Evolutionary conservation across 2,113 vertebrate species (phyloP).

Genomic region (Callipepla squamata): DNA sequence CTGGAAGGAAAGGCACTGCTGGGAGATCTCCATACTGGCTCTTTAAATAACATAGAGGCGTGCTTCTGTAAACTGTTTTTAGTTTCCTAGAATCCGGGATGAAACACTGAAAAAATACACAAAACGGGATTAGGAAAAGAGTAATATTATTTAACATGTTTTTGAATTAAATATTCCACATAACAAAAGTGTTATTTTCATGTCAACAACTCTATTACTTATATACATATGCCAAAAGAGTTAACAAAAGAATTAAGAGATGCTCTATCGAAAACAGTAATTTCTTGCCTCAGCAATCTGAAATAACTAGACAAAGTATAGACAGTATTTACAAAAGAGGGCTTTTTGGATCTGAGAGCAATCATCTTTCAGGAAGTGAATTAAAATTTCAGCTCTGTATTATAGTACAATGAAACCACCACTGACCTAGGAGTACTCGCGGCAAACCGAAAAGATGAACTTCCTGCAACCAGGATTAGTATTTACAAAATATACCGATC

Average conservation of each 20-base stretch:
- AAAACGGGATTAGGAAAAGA: conserved; percentile 76
- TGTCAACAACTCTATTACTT: conserved; percentile 75
- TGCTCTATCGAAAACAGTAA: conserved; percentile 69
- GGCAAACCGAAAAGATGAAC: conserved; percentile 46
- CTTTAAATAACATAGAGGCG: background rate
- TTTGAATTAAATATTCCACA: conserved; percentile 86
- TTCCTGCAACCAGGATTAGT: conserved; percentile 52
- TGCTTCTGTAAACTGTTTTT: conserved; percentile 15
- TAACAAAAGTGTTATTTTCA: conserved; percentile 80
- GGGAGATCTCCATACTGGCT: background rate
- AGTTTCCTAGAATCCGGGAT: background rate
- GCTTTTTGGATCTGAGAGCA: conserved; percentile 49
- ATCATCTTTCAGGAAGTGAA: conserved; percentile 65
- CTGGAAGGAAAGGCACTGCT: background rate
- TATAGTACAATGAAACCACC: conserved; percentile 63
- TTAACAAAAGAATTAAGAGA: conserved; percentile 70
- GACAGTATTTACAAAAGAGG: conserved; percentile 68
- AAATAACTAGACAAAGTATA: conserved; percentile 70
- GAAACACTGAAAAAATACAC: conserved; percentile 70
- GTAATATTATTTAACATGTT: conserved; percentile 83
- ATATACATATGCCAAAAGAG: conserved; percentile 75
- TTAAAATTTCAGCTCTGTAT: conserved; percentile 56
- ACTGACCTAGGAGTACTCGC: conserved; percentile 51
- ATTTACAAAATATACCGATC: conserved; percentile 81
- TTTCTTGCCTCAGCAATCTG: conserved; percentile 55